phyloP scores from a whole-genome alignment of 2,113 vertebrate species.

The Ginglymostoma cirratum region DNA sequence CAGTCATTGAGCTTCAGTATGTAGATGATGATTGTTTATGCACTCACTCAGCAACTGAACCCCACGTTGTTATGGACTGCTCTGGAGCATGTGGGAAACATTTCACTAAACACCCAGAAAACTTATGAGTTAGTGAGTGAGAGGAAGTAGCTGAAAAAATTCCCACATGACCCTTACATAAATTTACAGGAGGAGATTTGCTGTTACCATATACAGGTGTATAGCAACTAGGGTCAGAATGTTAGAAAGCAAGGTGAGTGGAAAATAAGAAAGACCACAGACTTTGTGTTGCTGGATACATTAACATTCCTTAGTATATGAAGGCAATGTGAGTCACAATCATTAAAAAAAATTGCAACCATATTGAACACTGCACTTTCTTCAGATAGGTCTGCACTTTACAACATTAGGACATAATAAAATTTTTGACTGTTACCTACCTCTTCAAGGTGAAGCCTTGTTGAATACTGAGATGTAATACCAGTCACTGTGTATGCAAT shows the following conservation, averaged over 20 bases:
- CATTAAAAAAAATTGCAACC: not conserved
- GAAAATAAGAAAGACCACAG: not conserved
- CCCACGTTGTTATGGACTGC: no score
- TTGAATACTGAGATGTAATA: conserved; percentile 72
- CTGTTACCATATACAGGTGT: not conserved
- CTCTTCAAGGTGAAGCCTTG: conserved; percentile 65
- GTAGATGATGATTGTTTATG: no score
- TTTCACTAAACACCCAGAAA: no score
- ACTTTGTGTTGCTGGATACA: not conserved
- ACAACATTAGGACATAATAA: no score
- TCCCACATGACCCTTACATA: not conserved
- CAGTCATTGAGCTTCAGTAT: no score
- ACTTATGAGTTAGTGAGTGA: not conserved
- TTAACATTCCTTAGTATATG: not conserved
- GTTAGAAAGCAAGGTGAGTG: not conserved
- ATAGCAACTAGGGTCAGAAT: not conserved
- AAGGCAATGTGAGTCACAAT: not conserved
- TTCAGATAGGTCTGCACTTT: not conserved
- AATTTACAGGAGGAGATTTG: no score
- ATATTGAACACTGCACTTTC: not conserved
- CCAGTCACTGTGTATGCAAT: conserved; percentile 61
- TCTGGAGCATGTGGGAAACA: no score
- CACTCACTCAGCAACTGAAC: no score
- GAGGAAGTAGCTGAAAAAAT: not conserved
- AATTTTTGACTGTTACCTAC: conserved; percentile 47